Evolutionary conservation across 2,113 vertebrate genomes (phyloP).

Genomic region (Pygoscelis adeliae): DNA sequence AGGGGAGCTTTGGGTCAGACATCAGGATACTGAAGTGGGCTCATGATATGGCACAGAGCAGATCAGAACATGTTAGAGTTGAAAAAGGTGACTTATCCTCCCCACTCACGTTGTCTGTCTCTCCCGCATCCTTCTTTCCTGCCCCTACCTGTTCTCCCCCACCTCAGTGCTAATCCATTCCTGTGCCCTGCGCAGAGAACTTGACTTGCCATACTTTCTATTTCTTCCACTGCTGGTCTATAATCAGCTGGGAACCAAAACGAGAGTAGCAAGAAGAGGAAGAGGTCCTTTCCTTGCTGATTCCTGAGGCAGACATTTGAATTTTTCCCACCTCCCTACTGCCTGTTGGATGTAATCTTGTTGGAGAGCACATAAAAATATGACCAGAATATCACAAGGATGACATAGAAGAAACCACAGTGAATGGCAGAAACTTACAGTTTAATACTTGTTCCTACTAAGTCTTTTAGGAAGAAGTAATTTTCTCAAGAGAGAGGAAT

Average conservation of each 20-base stretch:
- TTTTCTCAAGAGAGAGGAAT: neutral
- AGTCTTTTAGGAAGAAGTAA: neutral
- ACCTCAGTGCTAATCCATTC: neutral
- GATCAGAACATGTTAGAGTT: neutral
- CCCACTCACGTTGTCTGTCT: neutral
- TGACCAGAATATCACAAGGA: neutral
- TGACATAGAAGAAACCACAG: neutral
- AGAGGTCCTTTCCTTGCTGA: neutral
- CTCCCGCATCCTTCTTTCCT: neutral
- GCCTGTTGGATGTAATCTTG: neutral
- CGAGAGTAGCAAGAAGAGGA: neutral
- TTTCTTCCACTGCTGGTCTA: neutral
- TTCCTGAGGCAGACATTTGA: neutral
- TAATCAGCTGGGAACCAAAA: neutral
- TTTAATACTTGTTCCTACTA: neutral
- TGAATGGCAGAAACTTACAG: neutral
- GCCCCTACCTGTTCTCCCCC: neutral
- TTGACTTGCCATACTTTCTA: neutral
- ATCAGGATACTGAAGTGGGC: neutral
- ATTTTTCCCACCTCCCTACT: neutral
- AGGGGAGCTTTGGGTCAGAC: neutral
- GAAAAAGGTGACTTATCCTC: neutral
- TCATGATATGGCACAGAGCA: neutral
- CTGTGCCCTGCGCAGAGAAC: neutral
- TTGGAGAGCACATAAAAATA: neutral